Conservation (phyloP, 2,888 invertebrate species). For the Ceramica pisi region DNA sequence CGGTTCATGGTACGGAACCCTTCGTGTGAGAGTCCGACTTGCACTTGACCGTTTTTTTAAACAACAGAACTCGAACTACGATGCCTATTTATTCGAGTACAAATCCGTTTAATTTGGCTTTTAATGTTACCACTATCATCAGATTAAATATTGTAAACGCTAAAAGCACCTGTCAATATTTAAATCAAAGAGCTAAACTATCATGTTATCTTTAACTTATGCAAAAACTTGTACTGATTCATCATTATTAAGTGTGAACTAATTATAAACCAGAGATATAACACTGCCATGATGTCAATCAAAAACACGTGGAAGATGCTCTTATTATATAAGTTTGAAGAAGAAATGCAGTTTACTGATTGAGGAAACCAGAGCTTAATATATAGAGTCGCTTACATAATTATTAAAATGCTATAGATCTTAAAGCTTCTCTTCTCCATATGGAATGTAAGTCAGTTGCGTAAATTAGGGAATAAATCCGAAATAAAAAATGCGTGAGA, state of each 20-base stretch:
- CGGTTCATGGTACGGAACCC: too few species aligned
- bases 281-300: conserved; percentile 29
- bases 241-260: conserved; percentile 18
- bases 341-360: conserved; percentile 40
- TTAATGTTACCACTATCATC: neutral
- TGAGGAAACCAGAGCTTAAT: conserved; percentile 37
- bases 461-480: neutral
- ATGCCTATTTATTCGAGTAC: neutral
- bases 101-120: neutral
- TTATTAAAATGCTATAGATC: conserved; percentile 21
- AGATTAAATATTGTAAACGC: neutral
- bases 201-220: neutral
- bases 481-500: neutral
- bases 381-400: conserved; percentile 29
- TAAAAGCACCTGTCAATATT: neutral
- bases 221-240: neutral
- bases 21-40: too few species aligned
- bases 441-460: neutral
- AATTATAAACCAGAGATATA: conserved; percentile 35
- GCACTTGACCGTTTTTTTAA: neutral
- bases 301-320: conserved; percentile 17
- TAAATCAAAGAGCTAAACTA: neutral
- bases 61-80: neutral
- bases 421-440: neutral
- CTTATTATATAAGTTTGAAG: conserved; percentile 34